Percentiles rank a stretch among this genome's conserved stretches.
Evolutionary conservation across 2,113 vertebrate genomes (phyloP).

Genomic region (Heterocephalus glaber): DNA sequence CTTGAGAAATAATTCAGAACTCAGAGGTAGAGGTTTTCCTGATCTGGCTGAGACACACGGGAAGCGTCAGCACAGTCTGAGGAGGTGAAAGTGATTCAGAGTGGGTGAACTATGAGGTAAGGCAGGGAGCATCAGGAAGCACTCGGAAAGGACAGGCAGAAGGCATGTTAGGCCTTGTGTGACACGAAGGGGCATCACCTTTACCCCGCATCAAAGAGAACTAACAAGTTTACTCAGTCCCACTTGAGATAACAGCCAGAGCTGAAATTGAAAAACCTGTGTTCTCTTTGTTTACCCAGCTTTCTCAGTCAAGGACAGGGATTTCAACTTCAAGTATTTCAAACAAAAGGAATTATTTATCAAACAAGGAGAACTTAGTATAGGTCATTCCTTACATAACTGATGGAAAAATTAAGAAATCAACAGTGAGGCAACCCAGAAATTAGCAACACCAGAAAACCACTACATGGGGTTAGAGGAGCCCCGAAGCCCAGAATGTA

Average conservation of each 20-base stretch:
- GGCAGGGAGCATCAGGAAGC: not conserved
- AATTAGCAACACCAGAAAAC: not conserved
- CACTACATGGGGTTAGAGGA: not conserved
- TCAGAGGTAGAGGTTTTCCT: not conserved
- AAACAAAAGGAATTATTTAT: conserved; percentile 55
- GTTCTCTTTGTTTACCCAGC: not conserved
- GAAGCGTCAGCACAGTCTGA: accelerated
- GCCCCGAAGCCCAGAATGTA: not conserved
- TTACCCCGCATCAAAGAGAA: not conserved
- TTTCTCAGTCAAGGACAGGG: not conserved
- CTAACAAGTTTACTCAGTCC: not conserved
- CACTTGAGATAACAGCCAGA: not conserved
- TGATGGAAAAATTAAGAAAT: conserved; percentile 22
- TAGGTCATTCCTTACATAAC: conserved; percentile 12
- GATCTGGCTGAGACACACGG: not conserved
- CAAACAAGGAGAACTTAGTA: conserved; percentile 22
- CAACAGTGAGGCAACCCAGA: not conserved
- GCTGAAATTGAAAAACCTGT: not conserved
- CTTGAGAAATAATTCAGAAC: not conserved
- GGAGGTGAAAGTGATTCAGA: not conserved
- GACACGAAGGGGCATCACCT: not conserved
- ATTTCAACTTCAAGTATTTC: conserved; percentile 45
- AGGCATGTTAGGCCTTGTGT: not conserved
- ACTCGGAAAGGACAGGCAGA: not conserved
- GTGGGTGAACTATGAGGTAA: not conserved